phyloP scores from a whole-genome alignment of 2,888 invertebrate species.

The Lampropteryx suffumata region DNA sequence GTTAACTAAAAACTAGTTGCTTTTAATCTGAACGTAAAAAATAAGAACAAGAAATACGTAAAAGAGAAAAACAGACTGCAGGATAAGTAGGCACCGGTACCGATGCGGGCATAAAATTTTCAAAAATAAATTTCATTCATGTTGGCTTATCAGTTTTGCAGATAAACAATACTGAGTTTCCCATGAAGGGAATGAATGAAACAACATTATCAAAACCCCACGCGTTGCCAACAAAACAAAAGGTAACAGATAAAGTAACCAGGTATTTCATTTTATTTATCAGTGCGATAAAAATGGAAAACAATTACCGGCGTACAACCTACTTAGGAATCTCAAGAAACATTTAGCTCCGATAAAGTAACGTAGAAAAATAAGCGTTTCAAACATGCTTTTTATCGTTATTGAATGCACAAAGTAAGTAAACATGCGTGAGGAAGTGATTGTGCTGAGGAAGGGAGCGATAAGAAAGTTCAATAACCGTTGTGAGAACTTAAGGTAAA shows the following conservation, averaged over 20 bases:
- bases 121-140: slow-evolving; percentile 10
- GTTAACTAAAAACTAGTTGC: too few relatives aligned
- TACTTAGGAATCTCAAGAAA: slow-evolving; percentile 27
- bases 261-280: slow-evolving; percentile 13
- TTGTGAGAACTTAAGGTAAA: slow-evolving; percentile 12
- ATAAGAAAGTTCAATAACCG: slow-evolving; percentile 15
- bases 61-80: too few relatives aligned
- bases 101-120: too few relatives aligned
- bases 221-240: slow-evolving; percentile 24
- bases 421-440: slow-evolving; percentile 44
- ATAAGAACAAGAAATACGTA: too few relatives aligned
- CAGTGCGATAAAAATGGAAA: slow-evolving; percentile 28
- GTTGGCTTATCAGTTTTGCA: slow-evolving; percentile 7
- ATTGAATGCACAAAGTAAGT: slow-evolving; percentile 50
- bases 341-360: slow-evolving; percentile 40
- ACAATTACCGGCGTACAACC: slow-evolving; percentile 27
- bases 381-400: slow-evolving; percentile 45
- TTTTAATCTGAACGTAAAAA: too few relatives aligned
- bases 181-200: slow-evolving; percentile 15
- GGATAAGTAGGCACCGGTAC: too few relatives aligned
- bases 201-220: slow-evolving; percentile 30
- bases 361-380: slow-evolving; percentile 39
- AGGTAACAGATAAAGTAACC: slow-evolving; percentile 17
- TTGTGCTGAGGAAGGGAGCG: slow-evolving; percentile 33
- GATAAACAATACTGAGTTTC: slow-evolving; percentile 4